phyloP scores from a whole-genome alignment of 2,113 vertebrate genomes.

The Pedetes capensis region DNA sequence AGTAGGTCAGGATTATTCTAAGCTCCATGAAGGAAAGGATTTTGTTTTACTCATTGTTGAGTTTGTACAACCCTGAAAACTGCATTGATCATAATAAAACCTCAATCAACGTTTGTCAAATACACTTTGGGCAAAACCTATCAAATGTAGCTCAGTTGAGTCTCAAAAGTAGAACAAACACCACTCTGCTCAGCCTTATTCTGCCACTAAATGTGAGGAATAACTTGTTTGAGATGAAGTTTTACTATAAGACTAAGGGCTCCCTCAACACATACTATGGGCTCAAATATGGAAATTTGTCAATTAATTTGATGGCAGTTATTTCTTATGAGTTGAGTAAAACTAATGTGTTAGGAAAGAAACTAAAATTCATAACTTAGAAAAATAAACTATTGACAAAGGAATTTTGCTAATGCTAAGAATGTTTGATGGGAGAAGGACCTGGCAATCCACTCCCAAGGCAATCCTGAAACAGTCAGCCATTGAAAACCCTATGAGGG shows the following conservation, averaged over 20 bases:
- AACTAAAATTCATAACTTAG: not conserved
- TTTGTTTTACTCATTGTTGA: not conserved
- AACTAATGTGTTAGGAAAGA: constrained; percentile 13
- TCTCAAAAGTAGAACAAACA: not conserved
- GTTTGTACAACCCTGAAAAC: not conserved
- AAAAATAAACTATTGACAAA: constrained; percentile 21
- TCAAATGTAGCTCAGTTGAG: not conserved
- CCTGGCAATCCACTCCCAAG: too few relatives aligned
- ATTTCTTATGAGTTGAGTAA: constrained; percentile 13
- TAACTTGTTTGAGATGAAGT: not conserved
- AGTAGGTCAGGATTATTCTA: not conserved
- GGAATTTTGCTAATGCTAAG: not conserved
- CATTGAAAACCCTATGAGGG: too few relatives aligned
- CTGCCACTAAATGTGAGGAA: not conserved
- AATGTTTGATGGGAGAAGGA: too few relatives aligned
- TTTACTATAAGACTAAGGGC: not conserved
- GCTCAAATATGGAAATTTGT: not conserved
- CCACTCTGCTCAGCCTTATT: not conserved
- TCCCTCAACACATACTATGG: too few relatives aligned
- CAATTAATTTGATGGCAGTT: not conserved
- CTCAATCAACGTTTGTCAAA: not conserved
- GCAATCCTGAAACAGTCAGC: too few relatives aligned
- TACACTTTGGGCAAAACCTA: not conserved
- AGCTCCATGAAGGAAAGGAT: not conserved
- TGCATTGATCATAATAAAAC: not conserved